These are phyloP conservation scores for Toxonevra muliebris DNA, from an alignment of 2,888 invertebrate genomes.

Conservation along the genomic window DNA sequence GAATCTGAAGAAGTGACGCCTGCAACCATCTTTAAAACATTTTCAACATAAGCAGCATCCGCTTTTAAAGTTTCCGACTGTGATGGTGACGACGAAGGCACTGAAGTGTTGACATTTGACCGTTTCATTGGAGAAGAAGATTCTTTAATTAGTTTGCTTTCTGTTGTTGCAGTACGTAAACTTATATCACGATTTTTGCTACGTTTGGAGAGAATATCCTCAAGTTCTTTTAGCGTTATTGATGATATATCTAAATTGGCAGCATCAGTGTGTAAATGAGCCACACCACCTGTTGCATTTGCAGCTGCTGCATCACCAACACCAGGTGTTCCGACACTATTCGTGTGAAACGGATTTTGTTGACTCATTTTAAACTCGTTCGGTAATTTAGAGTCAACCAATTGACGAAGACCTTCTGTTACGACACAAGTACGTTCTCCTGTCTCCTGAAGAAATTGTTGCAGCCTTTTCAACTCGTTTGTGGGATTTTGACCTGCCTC, in stretches of 20 bases:
- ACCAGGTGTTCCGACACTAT: background rate
- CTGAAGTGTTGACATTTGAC: too few species aligned
- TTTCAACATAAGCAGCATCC: slow-evolving; percentile 57
- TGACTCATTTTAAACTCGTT: slow-evolving; percentile 45
- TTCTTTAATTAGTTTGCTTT: slow-evolving; percentile 43
- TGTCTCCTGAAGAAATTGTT: slow-evolving; percentile 68
- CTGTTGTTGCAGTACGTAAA: slow-evolving; percentile 52
- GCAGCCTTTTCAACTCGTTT: slow-evolving; percentile 61
- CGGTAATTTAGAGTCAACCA: slow-evolving; percentile 58
- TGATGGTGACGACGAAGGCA: background rate
- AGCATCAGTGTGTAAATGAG: slow-evolving; percentile 46
- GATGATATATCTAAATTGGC: slow-evolving; percentile 62
- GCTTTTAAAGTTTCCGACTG: slow-evolving; percentile 35
- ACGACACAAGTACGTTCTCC: slow-evolving; percentile 75
- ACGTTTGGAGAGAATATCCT: slow-evolving; percentile 61
- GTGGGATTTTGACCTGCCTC: slow-evolving; percentile 50
- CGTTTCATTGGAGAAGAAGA: background rate
- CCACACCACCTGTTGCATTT: background rate
- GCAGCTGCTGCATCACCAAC: slow-evolving; percentile 21
- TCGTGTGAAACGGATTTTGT: slow-evolving; percentile 7
- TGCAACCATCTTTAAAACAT: slow-evolving; percentile 53
- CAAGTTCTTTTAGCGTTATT: slow-evolving; percentile 62
- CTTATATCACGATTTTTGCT: slow-evolving; percentile 57
- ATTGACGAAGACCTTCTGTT: slow-evolving; percentile 74
- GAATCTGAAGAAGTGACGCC: slow-evolving; percentile 32